Conservation (phyloP, 2,797 vertebrate genomes). For the Notolepis coatsorum region DNA sequence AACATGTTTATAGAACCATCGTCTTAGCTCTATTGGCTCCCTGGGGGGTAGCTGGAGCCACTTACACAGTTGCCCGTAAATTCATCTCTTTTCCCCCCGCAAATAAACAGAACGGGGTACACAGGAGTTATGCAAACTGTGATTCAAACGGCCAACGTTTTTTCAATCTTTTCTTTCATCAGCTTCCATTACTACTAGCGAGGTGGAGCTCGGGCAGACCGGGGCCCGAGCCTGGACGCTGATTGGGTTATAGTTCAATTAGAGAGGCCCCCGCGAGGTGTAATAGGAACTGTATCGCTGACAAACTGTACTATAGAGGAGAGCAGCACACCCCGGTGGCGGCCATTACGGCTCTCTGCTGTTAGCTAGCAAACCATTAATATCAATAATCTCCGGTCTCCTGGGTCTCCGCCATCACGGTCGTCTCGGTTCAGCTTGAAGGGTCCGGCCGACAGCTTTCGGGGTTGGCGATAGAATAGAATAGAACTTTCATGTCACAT, state of each 20-base stretch:
- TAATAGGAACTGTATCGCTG: conserved; percentile 61
- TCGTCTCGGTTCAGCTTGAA: conserved; percentile 15
- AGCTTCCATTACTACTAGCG: conserved; percentile 46
- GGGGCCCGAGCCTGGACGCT: conserved; percentile 35
- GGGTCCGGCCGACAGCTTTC: neutral
- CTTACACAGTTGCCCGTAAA: conserved; percentile 29
- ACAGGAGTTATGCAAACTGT: conserved; percentile 42
- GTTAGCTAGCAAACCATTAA: conserved; percentile 45
- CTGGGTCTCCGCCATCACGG: conserved; percentile 19
- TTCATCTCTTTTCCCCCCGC: conserved; percentile 42
- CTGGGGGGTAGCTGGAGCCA: conserved; percentile 23
- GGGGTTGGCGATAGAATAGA: too few species aligned
- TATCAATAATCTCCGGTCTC: conserved; percentile 38
- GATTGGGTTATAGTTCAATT: conserved; percentile 72
- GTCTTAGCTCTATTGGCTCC: conserved; percentile 41
- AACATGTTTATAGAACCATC: conserved; percentile 57
- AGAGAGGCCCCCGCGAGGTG: conserved; percentile 50
- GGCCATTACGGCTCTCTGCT: conserved; percentile 24
- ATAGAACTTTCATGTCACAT: too few species aligned
- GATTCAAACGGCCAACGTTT: conserved; percentile 55
- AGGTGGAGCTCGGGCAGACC: conserved; percentile 39
- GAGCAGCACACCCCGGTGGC: conserved; percentile 7
- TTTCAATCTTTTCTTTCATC: conserved; percentile 70
- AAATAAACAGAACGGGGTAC: conserved; percentile 38
- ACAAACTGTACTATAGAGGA: conserved; percentile 31